A percentile compares a stretch with the other conserved stretches of the same genome.
These are phyloP conservation scores for Syritta pipiens DNA, from an alignment of 2,888 invertebrate genomes.

Conservation along the genomic window DNA sequence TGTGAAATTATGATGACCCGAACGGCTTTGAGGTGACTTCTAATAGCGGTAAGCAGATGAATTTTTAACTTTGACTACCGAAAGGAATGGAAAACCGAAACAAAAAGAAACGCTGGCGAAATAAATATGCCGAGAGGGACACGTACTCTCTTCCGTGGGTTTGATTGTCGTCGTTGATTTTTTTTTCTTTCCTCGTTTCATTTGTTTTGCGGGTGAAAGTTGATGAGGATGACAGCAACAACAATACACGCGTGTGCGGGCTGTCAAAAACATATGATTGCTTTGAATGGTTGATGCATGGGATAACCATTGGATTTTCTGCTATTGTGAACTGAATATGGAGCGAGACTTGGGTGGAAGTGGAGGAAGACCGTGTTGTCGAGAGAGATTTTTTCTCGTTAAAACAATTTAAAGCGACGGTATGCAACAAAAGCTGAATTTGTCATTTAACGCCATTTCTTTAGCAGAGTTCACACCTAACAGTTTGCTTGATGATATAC, in stretches of 20 bases:
- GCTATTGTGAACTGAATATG: constrained; percentile 2
- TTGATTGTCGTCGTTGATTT: constrained; percentile 7
- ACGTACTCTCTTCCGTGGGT: constrained; percentile 57
- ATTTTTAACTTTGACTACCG: neutral
- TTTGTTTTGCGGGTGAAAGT: constrained; percentile 64
- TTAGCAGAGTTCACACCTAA: too few species aligned
- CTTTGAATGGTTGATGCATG: constrained; percentile 18
- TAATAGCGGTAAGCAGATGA: constrained; percentile 6
- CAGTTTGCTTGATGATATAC: too few species aligned
- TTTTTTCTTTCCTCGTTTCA: constrained; percentile 17
- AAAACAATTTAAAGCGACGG: too few species aligned
- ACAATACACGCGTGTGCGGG: neutral
- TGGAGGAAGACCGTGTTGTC: too few species aligned
- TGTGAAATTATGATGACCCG: constrained; percentile 28
- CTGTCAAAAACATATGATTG: constrained; percentile 62
- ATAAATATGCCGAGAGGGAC: constrained; percentile 59
- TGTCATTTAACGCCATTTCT: too few species aligned
- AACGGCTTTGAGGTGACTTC: neutral
- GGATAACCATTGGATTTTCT: neutral
- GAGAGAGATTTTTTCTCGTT: too few species aligned
- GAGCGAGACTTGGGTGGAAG: neutral
- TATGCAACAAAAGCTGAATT: too few species aligned
- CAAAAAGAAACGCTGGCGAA: constrained; percentile 31
- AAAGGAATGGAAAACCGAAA: constrained; percentile 18
- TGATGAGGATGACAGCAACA: constrained; percentile 45